Evolutionary conservation across 2,888 invertebrate genomes (phyloP).

Genomic region (Thymelicus sylvestris): DNA sequence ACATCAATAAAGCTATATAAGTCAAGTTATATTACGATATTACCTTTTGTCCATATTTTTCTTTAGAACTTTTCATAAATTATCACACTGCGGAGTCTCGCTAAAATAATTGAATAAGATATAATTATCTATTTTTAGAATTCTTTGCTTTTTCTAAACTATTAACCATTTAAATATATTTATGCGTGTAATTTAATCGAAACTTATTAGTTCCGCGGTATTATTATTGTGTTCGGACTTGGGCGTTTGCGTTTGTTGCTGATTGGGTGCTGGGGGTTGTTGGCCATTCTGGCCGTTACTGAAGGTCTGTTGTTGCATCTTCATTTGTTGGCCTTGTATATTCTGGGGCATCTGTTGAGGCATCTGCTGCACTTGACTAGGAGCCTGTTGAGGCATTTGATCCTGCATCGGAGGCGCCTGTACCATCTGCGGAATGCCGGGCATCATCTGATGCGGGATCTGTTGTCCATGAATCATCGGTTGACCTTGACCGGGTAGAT

Average conservation of each 20-base stretch:
- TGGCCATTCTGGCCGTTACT: conserved; percentile 50
- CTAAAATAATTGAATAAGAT: conserved; percentile 34
- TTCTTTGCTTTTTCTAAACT: conserved; percentile 39
- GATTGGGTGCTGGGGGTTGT: conserved; percentile 55
- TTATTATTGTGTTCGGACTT: conserved; percentile 77
- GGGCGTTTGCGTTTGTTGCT: conserved; percentile 56
- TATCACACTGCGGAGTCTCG: conserved; percentile 21
- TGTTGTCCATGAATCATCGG: conserved; percentile 51
- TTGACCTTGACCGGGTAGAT: conserved; percentile 52
- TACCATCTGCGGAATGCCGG: conserved; percentile 47
- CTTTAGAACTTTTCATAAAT: conserved; percentile 29
- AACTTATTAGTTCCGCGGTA: conserved; percentile 92
- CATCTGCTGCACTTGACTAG: conserved; percentile 45
- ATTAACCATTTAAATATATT: conserved; percentile 55
- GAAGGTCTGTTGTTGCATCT: conserved; percentile 50
- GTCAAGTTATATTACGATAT: conserved; percentile 27
- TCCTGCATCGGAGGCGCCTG: conserved; percentile 48
- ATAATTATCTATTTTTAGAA: conserved; percentile 39
- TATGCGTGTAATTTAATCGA: conserved; percentile 84
- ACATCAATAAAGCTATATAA: conserved; percentile 27
- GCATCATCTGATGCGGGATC: conserved; percentile 46
- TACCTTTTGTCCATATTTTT: conserved; percentile 28
- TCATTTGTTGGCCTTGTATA: conserved; percentile 43
- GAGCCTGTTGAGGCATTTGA: conserved; percentile 48
- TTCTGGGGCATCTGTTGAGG: conserved; percentile 47